These are phyloP conservation scores for Malacoctenus gilli DNA, from an alignment of 2,797 vertebrate species.

Conservation along the genomic window DNA sequence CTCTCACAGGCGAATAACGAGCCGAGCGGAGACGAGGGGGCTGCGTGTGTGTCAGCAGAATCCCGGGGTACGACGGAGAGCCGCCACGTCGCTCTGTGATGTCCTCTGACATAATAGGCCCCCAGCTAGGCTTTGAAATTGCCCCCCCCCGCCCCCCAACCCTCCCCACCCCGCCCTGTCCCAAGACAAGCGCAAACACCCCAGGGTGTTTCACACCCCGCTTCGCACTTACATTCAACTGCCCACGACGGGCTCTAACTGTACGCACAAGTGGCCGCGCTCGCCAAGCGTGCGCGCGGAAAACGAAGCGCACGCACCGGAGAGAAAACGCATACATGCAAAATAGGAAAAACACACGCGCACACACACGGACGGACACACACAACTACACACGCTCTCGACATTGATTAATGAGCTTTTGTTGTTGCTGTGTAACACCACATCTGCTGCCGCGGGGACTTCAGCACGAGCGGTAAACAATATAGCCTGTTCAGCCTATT, in stretches of 20 bases:
- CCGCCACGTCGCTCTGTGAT: constrained; percentile 41
- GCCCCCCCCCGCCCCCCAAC: constrained; percentile 27
- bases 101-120: constrained; percentile 39
- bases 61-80: not conserved
- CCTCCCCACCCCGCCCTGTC: constrained; percentile 23
- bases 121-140: constrained; percentile 56
- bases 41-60: constrained; percentile 4
- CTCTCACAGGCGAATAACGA: no score
- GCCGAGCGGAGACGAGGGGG: no score
- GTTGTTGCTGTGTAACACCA: constrained; percentile 69
- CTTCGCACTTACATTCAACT: constrained; percentile 22
- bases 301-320: constrained; percentile 6
- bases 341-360: constrained; percentile 28
- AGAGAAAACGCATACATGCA: constrained; percentile 44
- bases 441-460: constrained; percentile 78
- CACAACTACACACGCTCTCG: constrained; percentile 31
- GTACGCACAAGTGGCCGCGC: no score
- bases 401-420: constrained; percentile 81
- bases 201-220: constrained; percentile 11
- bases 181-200: constrained; percentile 8
- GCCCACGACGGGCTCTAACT: no score
- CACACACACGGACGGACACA: constrained; percentile 11
- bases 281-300: not conserved
- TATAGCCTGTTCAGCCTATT: constrained; percentile 60
- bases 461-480: constrained; percentile 76